phyloP scores from a whole-genome alignment of 2,797 vertebrate species.

The Gymnocypris eckloni region DNA sequence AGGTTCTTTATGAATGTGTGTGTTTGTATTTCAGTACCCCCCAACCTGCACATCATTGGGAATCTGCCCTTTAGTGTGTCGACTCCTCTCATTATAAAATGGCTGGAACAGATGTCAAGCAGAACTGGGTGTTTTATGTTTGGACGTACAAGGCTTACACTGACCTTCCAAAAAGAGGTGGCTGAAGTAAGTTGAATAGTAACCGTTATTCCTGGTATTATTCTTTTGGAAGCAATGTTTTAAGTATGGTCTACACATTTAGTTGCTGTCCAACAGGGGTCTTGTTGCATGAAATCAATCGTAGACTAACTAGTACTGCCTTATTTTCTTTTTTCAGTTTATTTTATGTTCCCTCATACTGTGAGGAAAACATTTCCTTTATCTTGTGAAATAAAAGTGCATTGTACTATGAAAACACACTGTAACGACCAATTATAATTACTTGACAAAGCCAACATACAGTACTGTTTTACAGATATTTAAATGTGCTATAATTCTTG shows the following conservation, averaged over 20 bases:
- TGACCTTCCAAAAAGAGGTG: constrained; percentile 98
- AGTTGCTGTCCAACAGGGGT: neutral
- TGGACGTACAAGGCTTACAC: constrained; percentile 89
- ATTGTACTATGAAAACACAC: too few species aligned
- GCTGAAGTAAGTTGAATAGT: constrained; percentile 81
- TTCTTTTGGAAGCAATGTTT: neutral
- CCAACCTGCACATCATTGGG: constrained; percentile 92
- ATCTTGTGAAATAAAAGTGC: too few species aligned
- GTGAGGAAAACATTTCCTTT: too few species aligned
- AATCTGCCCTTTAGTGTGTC: constrained; percentile 96
- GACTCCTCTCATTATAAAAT: constrained; percentile 92
- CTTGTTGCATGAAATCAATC: too few species aligned
- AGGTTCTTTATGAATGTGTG: neutral
- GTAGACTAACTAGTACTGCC: too few species aligned
- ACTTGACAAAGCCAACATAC: too few species aligned
- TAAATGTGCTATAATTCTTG: too few species aligned
- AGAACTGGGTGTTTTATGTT: constrained; percentile 87
- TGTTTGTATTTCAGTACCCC: constrained; percentile 80
- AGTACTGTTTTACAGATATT: too few species aligned
- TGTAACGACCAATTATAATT: too few species aligned
- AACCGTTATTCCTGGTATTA: too few species aligned
- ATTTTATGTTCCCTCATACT: too few species aligned
- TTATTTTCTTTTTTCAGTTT: too few species aligned
- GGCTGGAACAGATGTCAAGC: constrained; percentile 86
- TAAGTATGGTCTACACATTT: neutral